Evolutionary conservation across 2,888 invertebrate species (phyloP).

Genomic region (Hydrotaea cyrtoneurina): DNA sequence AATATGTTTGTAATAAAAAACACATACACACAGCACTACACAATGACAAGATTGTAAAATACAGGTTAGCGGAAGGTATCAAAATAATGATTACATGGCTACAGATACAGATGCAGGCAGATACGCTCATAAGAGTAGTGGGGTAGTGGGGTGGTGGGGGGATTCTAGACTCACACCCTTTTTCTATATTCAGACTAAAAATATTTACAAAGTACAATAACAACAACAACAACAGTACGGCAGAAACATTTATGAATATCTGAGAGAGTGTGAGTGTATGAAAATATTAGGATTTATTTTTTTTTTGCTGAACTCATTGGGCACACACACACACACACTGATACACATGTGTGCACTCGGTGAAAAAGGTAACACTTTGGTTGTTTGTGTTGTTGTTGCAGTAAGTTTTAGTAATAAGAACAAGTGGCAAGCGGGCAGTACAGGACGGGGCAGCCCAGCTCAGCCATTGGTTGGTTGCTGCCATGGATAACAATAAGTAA

Average conservation of each 20-base stretch:
- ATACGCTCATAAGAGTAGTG: constrained; percentile 44
- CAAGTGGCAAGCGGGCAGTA: constrained; percentile 9
- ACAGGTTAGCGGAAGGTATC: constrained; percentile 61
- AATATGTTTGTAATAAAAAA: constrained; percentile 32
- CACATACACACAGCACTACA: constrained; percentile 33
- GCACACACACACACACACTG: background rate
- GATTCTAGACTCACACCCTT: constrained; percentile 41
- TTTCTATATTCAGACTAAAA: constrained; percentile 49
- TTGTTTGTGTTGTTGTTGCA: too few species aligned
- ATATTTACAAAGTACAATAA: constrained; percentile 31
- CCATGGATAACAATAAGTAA: constrained; percentile 17
- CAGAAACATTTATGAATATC: constrained; percentile 5
- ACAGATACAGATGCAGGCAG: constrained; percentile 39
- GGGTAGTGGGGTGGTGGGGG: constrained; percentile 40
- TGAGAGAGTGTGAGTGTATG: constrained; percentile 7
- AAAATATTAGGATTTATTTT: background rate
- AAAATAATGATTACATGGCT: constrained; percentile 58
- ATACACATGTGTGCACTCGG: background rate
- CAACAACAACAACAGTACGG: background rate
- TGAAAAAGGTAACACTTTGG: background rate
- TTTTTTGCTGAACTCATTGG: background rate
- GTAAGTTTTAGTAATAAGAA: constrained; percentile 42
- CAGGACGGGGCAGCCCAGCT: too few species aligned
- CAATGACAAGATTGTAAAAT: constrained; percentile 59
- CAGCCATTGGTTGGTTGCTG: constrained; percentile 20